Percentiles rank a stretch among this genome's conserved stretches.
Evolutionary conservation across 2,888 invertebrate species (phyloP).

Genomic region (Himalopsyche anomala): DNA sequence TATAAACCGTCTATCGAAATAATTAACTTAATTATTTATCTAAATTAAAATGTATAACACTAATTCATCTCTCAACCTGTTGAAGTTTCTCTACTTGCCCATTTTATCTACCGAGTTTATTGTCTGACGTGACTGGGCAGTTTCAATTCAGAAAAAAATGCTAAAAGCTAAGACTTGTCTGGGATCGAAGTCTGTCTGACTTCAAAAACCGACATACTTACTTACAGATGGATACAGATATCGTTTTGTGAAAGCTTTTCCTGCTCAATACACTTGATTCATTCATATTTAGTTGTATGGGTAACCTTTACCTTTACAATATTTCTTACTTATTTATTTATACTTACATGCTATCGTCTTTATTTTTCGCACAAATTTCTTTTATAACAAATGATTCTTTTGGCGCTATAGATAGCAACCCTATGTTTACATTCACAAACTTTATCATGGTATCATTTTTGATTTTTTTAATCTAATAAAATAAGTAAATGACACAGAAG

Average conservation of each 20-base stretch:
- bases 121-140: slow-evolving; percentile 46
- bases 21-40: too few species aligned
- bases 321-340: too few species aligned
- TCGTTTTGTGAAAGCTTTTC: slow-evolving; percentile 35
- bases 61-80: neutral
- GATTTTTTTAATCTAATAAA: too few species aligned
- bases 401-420: too few species aligned
- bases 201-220: slow-evolving; percentile 27
- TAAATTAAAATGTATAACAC: too few species aligned
- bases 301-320: neutral
- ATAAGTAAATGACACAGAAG: too few species aligned
- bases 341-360: too few species aligned
- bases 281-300: slow-evolving; percentile 21
- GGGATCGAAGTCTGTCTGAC: slow-evolving; percentile 36
- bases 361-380: too few species aligned
- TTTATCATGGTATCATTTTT: too few species aligned
- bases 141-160: slow-evolving; percentile 46
- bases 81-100: neutral
- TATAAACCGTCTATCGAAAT: too few species aligned
- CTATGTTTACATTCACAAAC: too few species aligned
- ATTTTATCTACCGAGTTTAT: slow-evolving; percentile 31
- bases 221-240: slow-evolving; percentile 29
- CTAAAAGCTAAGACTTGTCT: slow-evolving; percentile 45
- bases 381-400: too few species aligned
- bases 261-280: neutral